A percentile compares a stretch with the other conserved stretches of the same genome.
Conservation (phyloP, 2,888 invertebrate genomes). For the Myopa tessellatipennis region DNA sequence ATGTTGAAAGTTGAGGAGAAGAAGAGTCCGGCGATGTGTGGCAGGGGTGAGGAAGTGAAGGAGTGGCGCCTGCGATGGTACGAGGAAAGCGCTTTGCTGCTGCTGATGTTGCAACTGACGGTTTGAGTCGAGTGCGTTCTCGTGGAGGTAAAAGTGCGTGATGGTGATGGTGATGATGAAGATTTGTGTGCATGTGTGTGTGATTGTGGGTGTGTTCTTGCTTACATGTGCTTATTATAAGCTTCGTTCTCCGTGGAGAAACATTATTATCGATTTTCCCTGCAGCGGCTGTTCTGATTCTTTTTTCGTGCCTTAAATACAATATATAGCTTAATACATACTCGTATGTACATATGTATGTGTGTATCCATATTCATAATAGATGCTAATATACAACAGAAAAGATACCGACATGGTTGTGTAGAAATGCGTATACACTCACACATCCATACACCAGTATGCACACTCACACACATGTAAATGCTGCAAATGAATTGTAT, state of each 20-base stretch:
- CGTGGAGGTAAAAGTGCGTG: not conserved
- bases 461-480: not conserved
- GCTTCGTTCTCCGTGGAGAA: not conserved
- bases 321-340: not conserved
- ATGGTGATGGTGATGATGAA: slow-evolving; percentile 6
- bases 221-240: not conserved
- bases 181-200: not conserved
- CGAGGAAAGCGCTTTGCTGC: not conserved
- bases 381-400: not conserved
- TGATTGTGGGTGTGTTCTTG: not conserved
- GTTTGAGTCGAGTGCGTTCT: not conserved
- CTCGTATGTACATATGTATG: not conserved
- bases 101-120: not conserved
- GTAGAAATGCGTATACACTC: not conserved
- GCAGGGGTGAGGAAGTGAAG: slow-evolving; percentile 22
- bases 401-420: not conserved
- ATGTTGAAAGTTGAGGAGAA: slow-evolving; percentile 10
- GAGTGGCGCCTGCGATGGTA: slow-evolving; percentile 1
- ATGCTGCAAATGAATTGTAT: not conserved
- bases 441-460: not conserved
- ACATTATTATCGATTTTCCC: not conserved
- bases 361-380: not conserved
- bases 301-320: not conserved
- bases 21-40: slow-evolving; percentile 3
- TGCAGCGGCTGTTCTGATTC: not conserved